Evolutionary conservation across 2,888 invertebrate species (phyloP).

Genomic region (Philaethria dido): DNA sequence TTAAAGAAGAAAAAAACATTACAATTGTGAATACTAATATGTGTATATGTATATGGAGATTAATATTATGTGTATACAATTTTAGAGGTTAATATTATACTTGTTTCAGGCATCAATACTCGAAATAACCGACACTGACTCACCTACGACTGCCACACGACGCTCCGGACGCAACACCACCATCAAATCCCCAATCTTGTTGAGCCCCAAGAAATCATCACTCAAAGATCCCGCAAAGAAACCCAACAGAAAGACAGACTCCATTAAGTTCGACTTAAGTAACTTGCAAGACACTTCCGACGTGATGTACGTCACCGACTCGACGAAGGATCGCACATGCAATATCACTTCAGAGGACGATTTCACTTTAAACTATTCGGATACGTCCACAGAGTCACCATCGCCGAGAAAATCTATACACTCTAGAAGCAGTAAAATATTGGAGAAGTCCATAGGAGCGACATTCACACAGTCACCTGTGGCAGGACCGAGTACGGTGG

Average conservation of each 20-base stretch:
- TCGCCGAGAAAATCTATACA: conserved; percentile 58
- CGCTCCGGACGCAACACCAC: conserved; percentile 16
- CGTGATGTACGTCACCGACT: conserved; percentile 43
- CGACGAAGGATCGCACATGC: no score
- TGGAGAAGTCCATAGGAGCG: conserved; percentile 52
- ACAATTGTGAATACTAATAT: no score
- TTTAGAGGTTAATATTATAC: no score
- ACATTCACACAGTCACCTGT: conserved; percentile 31
- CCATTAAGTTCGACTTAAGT: conserved; percentile 75
- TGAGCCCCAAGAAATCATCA: conserved; percentile 66
- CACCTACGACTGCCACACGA: background rate
- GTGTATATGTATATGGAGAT: background rate
- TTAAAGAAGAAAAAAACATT: no score
- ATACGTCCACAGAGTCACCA: conserved; percentile 51
- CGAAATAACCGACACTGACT: conserved; percentile 21
- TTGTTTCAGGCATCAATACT: conserved; percentile 23
- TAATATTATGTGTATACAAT: background rate
- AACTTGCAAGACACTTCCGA: conserved; percentile 58
- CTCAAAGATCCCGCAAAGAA: conserved; percentile 62
- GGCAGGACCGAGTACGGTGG: conserved; percentile 40
- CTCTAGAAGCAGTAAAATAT: conserved; percentile 58
- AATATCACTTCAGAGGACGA: conserved; percentile 51
- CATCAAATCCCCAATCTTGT: conserved; percentile 45
- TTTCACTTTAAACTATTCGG: conserved; percentile 59
- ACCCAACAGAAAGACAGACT: conserved; percentile 61